Conservation (phyloP, 2,888 invertebrate species). For the Automeris io region DNA sequence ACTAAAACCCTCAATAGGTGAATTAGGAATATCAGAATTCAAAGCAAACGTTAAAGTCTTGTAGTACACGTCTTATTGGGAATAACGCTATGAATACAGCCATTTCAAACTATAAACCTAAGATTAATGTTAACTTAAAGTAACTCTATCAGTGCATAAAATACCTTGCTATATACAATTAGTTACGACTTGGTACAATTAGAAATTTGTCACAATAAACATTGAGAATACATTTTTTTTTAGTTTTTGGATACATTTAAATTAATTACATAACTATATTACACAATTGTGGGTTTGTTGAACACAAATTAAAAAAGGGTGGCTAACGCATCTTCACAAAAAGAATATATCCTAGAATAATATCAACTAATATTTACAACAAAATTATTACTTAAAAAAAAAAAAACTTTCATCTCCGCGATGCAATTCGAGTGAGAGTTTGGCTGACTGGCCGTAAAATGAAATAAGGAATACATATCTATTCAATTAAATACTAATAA, state of each 20-base stretch:
- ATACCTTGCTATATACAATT: slow-evolving; percentile 60
- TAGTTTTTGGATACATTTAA: slow-evolving; percentile 43
- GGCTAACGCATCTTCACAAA: slow-evolving; percentile 30
- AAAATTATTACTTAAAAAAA: too few species aligned
- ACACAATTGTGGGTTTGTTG: slow-evolving; percentile 43
- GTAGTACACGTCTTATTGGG: slow-evolving; percentile 11
- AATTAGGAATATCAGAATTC: slow-evolving; percentile 5
- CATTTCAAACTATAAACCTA: slow-evolving; percentile 48
- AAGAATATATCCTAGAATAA: slow-evolving; percentile 36
- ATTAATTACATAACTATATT: slow-evolving; percentile 35
- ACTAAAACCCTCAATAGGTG: not conserved
- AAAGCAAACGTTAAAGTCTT: slow-evolving; percentile 42
- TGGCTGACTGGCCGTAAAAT: slow-evolving; percentile 42
- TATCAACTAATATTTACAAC: slow-evolving; percentile 48
- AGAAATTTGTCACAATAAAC: slow-evolving; percentile 42
- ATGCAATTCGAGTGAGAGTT: slow-evolving; percentile 37
- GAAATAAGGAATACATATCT: slow-evolving; percentile 31
- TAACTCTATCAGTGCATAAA: slow-evolving; percentile 68
- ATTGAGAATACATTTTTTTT: slow-evolving; percentile 45
- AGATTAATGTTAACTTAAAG: slow-evolving; percentile 53
- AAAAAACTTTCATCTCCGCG: slow-evolving; percentile 18
- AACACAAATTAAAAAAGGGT: slow-evolving; percentile 52
- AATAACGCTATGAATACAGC: slow-evolving; percentile 51
- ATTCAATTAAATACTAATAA: slow-evolving; percentile 43
- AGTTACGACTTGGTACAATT: slow-evolving; percentile 48